A percentile compares a stretch with the other conserved stretches of the same genome.
Evolutionary conservation across 37 sponge, comb jelly and placozoan species (phyloP).

Genomic region (Corticium candelabrum): DNA sequence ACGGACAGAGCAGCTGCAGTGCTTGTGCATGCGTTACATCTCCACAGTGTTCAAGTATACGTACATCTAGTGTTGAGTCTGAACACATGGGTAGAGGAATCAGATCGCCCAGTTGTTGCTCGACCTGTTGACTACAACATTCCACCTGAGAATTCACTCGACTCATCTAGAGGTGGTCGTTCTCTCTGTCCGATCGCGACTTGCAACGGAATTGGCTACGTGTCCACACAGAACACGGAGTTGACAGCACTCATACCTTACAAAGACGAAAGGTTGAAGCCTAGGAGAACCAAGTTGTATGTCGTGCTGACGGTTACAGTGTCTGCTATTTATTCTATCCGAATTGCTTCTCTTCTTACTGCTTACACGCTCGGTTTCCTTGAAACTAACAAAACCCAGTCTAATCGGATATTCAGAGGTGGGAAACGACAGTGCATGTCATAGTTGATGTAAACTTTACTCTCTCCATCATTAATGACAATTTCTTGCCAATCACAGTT

Average conservation of each 20-base stretch:
- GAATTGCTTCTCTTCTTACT: neutral
- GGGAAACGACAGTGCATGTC: neutral
- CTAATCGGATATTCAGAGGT: neutral
- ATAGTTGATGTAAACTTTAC: neutral
- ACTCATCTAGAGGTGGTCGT: too few species aligned
- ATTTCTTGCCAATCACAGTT: neutral
- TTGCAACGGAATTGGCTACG: too few species aligned
- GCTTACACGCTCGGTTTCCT: neutral
- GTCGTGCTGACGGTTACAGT: neutral
- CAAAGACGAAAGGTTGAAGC: conserved; percentile 62
- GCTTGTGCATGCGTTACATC: too few species aligned
- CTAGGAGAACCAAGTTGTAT: neutral
- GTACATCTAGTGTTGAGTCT: too few species aligned
- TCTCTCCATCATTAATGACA: neutral
- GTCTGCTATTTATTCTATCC: neutral
- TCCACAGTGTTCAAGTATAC: too few species aligned
- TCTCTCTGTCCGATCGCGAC: too few species aligned
- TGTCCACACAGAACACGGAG: too few species aligned
- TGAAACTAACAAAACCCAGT: neutral
- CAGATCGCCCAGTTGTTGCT: too few species aligned
- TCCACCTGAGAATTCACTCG: too few species aligned
- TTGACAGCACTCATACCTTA: conserved; percentile 79
- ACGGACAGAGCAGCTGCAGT: too few species aligned
- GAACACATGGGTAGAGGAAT: too few species aligned
- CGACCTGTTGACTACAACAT: too few species aligned